These are phyloP conservation scores for Anoplolepis gracilipes DNA, from an alignment of 1,140 invertebrate genomes.

Conservation along the genomic window DNA sequence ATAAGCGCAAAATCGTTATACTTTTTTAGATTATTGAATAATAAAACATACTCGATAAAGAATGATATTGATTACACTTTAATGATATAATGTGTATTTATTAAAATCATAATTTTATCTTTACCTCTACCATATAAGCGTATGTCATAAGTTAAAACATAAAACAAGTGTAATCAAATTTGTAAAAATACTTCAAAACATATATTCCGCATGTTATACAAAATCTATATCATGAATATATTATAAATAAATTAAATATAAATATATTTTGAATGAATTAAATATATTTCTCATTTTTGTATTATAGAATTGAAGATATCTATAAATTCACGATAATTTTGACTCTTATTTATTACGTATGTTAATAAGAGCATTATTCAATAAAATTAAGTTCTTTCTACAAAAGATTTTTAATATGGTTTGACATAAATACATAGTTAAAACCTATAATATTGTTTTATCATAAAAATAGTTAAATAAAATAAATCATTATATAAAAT, in stretches of 20 bases:
- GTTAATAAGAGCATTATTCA: background rate
- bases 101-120: constrained; percentile 21
- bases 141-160: background rate
- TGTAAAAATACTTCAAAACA: background rate
- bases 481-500: background rate
- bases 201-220: constrained; percentile 4
- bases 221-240: background rate
- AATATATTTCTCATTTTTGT: background rate
- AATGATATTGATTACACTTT: constrained; percentile 24
- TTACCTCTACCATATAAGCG: background rate
- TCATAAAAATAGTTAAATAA: background rate
- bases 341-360: background rate
- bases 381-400: background rate
- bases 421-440: background rate
- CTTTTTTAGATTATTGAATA: background rate
- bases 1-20: constrained; percentile 18
- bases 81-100: background rate
- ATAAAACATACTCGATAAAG: constrained; percentile 6
- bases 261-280: background rate
- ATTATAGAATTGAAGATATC: background rate
- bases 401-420: background rate
- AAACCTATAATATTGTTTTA: background rate
- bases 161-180: background rate
- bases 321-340: background rate
- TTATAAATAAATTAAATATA: background rate